Evolutionary conservation across 2,888 invertebrate genomes (phyloP).

Genomic region (Tetragonula carbonaria): DNA sequence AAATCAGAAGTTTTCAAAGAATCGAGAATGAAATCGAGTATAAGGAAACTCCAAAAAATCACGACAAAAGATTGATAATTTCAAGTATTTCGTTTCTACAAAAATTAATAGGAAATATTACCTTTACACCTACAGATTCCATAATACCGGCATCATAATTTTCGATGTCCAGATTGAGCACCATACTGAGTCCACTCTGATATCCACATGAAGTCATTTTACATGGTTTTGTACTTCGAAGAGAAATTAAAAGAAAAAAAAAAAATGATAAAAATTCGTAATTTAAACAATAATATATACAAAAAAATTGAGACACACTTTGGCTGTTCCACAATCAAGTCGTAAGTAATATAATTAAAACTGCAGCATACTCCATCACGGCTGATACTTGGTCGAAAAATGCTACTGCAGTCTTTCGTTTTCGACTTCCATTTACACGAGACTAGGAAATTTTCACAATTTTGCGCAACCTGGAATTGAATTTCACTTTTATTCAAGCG

Average conservation of each 20-base stretch:
- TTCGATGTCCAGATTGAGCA: slow-evolving; percentile 85
- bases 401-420: slow-evolving; percentile 84
- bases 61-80: background rate
- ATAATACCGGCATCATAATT: slow-evolving; percentile 88
- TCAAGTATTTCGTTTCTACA: background rate
- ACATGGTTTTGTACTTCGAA: slow-evolving; percentile 83
- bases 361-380: slow-evolving; percentile 87
- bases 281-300: background rate
- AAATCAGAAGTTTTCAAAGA: background rate
- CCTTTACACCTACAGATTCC: slow-evolving; percentile 87
- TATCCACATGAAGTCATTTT: slow-evolving; percentile 89
- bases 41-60: too few species aligned
- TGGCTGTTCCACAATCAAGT: slow-evolving; percentile 72
- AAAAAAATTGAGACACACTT: slow-evolving; percentile 20
- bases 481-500: background rate
- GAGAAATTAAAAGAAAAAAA: background rate
- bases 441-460: slow-evolving; percentile 85
- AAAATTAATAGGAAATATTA: slow-evolving; percentile 72
- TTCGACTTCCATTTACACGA: slow-evolving; percentile 87
- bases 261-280: background rate
- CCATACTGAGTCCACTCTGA: slow-evolving; percentile 87
- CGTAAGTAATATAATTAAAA: slow-evolving; percentile 87
- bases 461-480: slow-evolving; percentile 84
- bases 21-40: too few species aligned
- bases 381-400: slow-evolving; percentile 85